Evolutionary conservation across 2,888 invertebrate genomes (phyloP), one percentile per base, ranked within the genome.

Genomic region (Boloria euphrosyne): DNA sequence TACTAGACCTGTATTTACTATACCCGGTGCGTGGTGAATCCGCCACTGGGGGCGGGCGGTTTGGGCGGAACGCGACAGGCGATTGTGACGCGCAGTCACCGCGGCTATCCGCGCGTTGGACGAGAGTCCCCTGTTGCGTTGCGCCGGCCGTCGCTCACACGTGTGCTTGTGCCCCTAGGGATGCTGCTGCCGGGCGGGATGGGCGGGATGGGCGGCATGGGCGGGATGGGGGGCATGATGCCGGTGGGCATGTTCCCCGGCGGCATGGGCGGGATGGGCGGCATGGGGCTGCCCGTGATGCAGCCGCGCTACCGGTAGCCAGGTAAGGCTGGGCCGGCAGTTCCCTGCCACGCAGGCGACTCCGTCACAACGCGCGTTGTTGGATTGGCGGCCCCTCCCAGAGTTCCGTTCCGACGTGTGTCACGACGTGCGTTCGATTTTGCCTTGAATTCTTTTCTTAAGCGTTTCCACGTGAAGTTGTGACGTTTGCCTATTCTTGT

Each of bases 191-290:
- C 89, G 82, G 86, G 87, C 76, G 80, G 83, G 58, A 68, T 73
- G 73, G 64, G 71, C 68, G 65, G 71, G 71, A 84, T 91, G 88
- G 83, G 86, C 80, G 89, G 93, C 65, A 87, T 94, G 71, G 84
- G 85, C 74, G 76, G 93, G 95, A 94, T 96, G 97, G 96, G 96
- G 96, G 90, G 97, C 96, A 76, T 95, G 97, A 90, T 97, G 94
- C 94, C 96, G 97, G 94, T 97, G 96, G 96, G 87, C 81, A 3
- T 49, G 59, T 50, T 84, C 71, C 67, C 65, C 65, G 67, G 72
- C 67, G 62, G 71, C 71, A 62, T 63, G 64, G 47, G 54, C 47
- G 47, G 47, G 4, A 16, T 47, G 49, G 59, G 59, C 59, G 49
- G 65, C 59, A 59, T 49, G 76, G 93, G 95, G 94, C 96, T 97